A percentile compares a stretch with the other conserved stretches of the same genome.
Conservation (phyloP, 1,140 invertebrate species). For the Drosophila nigromelanica region DNA sequence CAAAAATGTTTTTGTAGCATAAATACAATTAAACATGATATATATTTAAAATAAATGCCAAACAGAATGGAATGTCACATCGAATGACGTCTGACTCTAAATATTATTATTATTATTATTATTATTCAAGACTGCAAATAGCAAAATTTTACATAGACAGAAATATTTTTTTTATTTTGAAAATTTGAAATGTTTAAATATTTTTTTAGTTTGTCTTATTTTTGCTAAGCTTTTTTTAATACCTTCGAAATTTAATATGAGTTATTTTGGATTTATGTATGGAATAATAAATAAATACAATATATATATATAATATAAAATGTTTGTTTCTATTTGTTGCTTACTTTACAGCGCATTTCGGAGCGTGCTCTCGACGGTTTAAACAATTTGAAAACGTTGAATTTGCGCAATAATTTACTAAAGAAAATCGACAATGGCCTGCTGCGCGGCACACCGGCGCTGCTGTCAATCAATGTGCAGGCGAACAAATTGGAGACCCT, state of each 20-base stretch:
- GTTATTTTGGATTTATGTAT: too few relatives aligned
- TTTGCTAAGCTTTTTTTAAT: too few relatives aligned
- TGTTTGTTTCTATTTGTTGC: constrained; percentile 2
- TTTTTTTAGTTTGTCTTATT: too few relatives aligned
- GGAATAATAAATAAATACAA: too few relatives aligned
- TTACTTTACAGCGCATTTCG: constrained; percentile 85
- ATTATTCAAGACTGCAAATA: too few relatives aligned
- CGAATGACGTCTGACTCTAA: neutral
- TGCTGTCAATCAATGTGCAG: constrained; percentile 89
- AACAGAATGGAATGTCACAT: neutral
- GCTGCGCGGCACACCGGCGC: constrained; percentile 87
- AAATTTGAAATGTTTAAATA: too few relatives aligned
- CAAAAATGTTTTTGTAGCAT: constrained; percentile 17
- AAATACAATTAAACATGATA: constrained; percentile 36
- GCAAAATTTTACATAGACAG: too few relatives aligned
- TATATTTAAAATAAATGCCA: constrained; percentile 22
- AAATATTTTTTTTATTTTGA: too few relatives aligned
- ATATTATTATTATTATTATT: too few relatives aligned
- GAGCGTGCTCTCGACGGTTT: constrained; percentile 89
- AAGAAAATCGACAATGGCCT: constrained; percentile 87
- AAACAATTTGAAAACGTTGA: constrained; percentile 87
- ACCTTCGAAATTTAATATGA: too few relatives aligned
- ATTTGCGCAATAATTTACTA: constrained; percentile 90
- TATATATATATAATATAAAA: too few relatives aligned
- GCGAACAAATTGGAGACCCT: constrained; percentile 90